Evolutionary conservation across 2,113 vertebrate genomes (phyloP).

Genomic region (Cygnus atratus): DNA sequence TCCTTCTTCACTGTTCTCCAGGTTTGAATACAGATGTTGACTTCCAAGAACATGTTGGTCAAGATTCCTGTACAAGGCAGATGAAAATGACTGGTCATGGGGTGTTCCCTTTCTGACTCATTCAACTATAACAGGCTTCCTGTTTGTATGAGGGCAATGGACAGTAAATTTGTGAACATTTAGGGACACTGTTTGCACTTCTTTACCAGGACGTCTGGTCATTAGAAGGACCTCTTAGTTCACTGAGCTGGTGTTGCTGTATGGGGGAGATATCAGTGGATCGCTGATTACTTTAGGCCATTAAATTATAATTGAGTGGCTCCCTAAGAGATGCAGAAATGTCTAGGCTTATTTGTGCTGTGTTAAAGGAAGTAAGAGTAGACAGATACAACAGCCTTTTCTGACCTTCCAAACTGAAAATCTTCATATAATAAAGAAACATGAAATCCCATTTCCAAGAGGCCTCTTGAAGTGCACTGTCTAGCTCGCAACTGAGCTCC

Average conservation of each 20-base stretch:
- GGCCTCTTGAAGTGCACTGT: neutral
- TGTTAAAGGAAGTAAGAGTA: neutral
- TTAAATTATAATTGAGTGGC: neutral
- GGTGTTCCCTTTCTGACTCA: neutral
- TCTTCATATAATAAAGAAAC: neutral
- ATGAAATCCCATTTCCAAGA: neutral
- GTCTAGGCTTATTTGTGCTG: neutral
- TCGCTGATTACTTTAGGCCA: neutral
- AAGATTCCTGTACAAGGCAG: conserved; percentile 76
- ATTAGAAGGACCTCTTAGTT: neutral
- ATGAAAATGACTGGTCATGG: neutral
- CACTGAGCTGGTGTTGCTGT: neutral
- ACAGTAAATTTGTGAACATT: neutral
- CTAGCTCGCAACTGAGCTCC: neutral
- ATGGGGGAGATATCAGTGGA: neutral
- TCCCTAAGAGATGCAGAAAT: neutral
- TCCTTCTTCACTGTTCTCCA: conserved; percentile 76
- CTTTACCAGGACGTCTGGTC: neutral
- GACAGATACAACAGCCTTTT: neutral
- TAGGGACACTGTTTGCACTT: neutral
- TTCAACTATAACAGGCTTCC: neutral
- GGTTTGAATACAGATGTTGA: conserved; percentile 68
- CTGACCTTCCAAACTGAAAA: neutral
- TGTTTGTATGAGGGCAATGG: neutral
- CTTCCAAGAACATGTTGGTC: conserved; percentile 72